phyloP scores from a whole-genome alignment of 1,140 invertebrate genomes.

The Nylanderia fulva region DNA sequence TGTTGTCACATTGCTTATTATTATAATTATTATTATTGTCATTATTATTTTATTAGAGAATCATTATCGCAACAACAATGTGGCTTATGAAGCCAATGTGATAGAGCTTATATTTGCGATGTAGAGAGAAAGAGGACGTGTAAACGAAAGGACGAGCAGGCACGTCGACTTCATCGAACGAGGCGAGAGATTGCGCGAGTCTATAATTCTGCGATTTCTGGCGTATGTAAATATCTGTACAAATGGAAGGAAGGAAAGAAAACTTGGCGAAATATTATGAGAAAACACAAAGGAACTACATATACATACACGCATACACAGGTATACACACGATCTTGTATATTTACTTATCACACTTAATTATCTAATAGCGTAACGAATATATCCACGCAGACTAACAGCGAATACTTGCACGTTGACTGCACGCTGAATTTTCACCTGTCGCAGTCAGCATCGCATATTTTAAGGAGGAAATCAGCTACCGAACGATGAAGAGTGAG shows the following conservation, averaged over 20 bases:
- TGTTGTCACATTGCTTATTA: constrained; percentile 62
- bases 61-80: constrained; percentile 81
- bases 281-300: constrained; percentile 72
- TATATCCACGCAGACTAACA: constrained; percentile 65
- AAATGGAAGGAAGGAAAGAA: constrained; percentile 71
- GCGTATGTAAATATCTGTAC: constrained; percentile 83
- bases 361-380: constrained; percentile 69
- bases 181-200: constrained; percentile 72
- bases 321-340: constrained; percentile 78
- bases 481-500: constrained; percentile 9
- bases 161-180: constrained; percentile 72
- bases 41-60: constrained; percentile 76
- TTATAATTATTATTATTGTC: constrained; percentile 67
- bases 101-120: constrained; percentile 85
- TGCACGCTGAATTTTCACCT: constrained; percentile 60
- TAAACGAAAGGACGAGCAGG: constrained; percentile 64
- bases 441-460: constrained; percentile 34
- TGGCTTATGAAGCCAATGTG: constrained; percentile 86
- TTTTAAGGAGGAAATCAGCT: constrained; percentile 6
- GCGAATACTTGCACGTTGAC: constrained; percentile 37
- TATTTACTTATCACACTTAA: constrained; percentile 84
- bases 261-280: constrained; percentile 62
- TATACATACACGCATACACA: constrained; percentile 62
- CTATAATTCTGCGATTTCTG: constrained; percentile 65
- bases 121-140: constrained; percentile 41